Evolutionary conservation across 2,888 invertebrate genomes (phyloP), one percentile per base, ranked within the genome.

Genomic region (Perizoma flavofasciatum): DNA sequence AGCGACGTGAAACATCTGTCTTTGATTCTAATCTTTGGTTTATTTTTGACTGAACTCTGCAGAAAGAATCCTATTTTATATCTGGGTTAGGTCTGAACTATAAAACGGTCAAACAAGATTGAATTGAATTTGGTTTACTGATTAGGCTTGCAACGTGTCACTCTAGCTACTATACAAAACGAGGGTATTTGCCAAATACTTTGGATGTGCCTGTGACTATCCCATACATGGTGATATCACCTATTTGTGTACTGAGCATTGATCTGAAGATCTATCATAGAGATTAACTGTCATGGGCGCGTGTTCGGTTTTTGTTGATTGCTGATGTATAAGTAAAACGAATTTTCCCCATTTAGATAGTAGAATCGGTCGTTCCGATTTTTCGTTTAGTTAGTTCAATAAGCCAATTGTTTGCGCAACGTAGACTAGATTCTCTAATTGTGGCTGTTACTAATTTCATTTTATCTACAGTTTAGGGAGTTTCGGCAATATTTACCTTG

Each of bases 1-100:
- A 75, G 68, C 66, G 61, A 67, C 68, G 61, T 70, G 69, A 52
- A 75, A 74, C 79, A 74, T 75, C 72, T 77, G 75, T 70, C 70
- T 67, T 65, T 66, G 63, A 68, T 69, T 68, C 57, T 58, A 53
- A 60, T 65, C 54, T 71, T 69, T 68, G 58, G 72, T 78, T 73
- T 79, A 76, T 80, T 80, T 79, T 70, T 63, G 71, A 61, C 72
- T 65, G 59, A 61, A 54, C 40, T 55, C 61, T 67, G 63, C 61
- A 50, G 65, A 62, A 66, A 67, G 59, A 55, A 58, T 69, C 66
- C 68, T 68, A 71, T 73, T 76, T 71, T 64, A 61, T 65, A 73
- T 55, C 37, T 70, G 59, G 63, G 66, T 63, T 70, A 63, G 58
- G 53, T 65, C 57, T 22, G 33, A 43, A 35, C 32, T 49, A 50